A percentile compares a stretch with the other conserved stretches of the same genome.
phyloP scores from a whole-genome alignment of 2,113 vertebrate species.

The Caretta caretta region DNA sequence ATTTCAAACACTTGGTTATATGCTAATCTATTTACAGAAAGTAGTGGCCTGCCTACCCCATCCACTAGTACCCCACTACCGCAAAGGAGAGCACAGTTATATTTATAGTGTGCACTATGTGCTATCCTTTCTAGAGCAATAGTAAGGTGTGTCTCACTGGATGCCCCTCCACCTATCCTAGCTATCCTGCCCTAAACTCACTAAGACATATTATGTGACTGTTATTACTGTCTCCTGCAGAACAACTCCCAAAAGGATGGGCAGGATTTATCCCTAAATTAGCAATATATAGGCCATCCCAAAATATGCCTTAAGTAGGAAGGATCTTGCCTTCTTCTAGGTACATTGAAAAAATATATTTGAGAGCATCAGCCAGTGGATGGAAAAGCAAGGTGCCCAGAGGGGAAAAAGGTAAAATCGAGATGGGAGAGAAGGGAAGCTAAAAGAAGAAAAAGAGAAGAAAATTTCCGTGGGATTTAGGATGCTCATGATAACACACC shows the following conservation, averaged over 20 bases:
- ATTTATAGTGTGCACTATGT: background rate
- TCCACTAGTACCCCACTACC: background rate
- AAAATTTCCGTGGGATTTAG: background rate
- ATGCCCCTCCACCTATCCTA: background rate
- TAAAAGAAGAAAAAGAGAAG: background rate
- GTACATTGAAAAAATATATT: background rate
- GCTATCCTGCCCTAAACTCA: background rate
- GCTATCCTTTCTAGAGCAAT: background rate
- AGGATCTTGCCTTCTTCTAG: background rate
- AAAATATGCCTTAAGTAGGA: background rate
- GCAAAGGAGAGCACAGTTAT: background rate
- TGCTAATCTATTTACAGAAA: background rate
- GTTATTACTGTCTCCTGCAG: background rate
- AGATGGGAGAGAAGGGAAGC: background rate
- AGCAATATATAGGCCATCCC: background rate
- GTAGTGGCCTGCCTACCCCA: background rate
- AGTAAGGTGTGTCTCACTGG: background rate
- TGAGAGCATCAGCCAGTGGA: background rate
- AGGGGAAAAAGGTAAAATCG: background rate
- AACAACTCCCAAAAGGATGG: background rate
- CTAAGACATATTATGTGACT: background rate
- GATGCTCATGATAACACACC: slow-evolving; percentile 8
- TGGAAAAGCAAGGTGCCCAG: background rate
- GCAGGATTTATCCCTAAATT: background rate
- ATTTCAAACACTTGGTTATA: background rate